Evolutionary conservation across 2,113 vertebrate genomes (phyloP), one percentile per base, ranked within the genome.

Genomic region (Psittacula cyanocephala): DNA sequence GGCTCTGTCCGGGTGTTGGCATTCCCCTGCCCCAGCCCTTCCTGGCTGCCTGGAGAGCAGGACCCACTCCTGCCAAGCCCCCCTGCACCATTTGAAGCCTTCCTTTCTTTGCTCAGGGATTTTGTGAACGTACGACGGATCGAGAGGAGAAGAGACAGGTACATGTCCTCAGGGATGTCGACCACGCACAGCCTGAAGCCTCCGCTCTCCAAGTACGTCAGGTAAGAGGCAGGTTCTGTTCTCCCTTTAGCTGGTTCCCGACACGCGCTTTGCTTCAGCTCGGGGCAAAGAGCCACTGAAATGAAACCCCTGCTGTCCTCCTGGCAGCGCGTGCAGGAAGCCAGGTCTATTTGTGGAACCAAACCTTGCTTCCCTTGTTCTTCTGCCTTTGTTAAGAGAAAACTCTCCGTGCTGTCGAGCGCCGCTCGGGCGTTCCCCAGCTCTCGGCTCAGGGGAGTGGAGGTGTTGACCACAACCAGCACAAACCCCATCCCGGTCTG

Each of bases 91-190:
- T 43, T 37, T 3, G 13, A 31, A 69, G 44, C 55, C 3, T 3
- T 41, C 44, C 37, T 78, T 53, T 83, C 64, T 71, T 13, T 33
- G 41, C 53, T 7, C 41, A 99, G 99, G 98, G 99, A 99, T 92
- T 99, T 99, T 8, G 98, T 99, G 74, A 99, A 99, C 8, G 99
- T 99, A 65, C 98, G 99, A 4, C 98, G 99, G 52, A 99, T 99
- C 15, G 99, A 99, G 89, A 98, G 99, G 46, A 98, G 98, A 60
- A 98, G 98, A 65, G 99, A 99, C 95, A 96, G 98, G 68, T 99
- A 99, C 95, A 46, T 99, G 84, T 99, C 99, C 46, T 98, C 98
- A 1, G 99, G 99, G 96, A 99, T 99, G 24, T 98, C 99, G 22
- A 99, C 99, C 33, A 97, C 95, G 25, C 99, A 99, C 76, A 96